Percentiles rank a stretch among this genome's conserved stretches.
phyloP scores from a whole-genome alignment of 2,113 vertebrate species.

The Gobiocypris rarus region DNA sequence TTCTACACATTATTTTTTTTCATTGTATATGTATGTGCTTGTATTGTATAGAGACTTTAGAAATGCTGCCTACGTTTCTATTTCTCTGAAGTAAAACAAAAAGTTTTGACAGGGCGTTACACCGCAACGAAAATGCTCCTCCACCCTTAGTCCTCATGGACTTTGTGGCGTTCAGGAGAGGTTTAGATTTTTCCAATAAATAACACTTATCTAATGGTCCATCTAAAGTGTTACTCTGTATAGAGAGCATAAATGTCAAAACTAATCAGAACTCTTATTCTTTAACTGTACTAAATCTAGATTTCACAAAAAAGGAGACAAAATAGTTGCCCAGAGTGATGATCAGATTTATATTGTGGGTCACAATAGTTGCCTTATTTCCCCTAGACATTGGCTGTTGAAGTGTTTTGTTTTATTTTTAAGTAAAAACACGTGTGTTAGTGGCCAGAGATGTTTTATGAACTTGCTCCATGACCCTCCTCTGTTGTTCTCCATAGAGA shows the following conservation, averaged over 20 bases:
- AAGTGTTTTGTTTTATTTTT: not conserved
- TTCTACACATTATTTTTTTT: no score
- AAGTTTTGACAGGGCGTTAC: not conserved
- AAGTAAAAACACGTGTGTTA: slow-evolving; percentile 12
- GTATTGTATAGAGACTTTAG: not conserved
- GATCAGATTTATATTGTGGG: slow-evolving; percentile 11
- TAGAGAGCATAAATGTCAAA: slow-evolving; percentile 20
- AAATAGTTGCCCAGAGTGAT: not conserved
- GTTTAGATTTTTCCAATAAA: slow-evolving; percentile 9
- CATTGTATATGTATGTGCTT: not conserved
- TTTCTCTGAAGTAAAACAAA: not conserved
- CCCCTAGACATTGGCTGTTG: not conserved
- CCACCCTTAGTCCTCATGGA: slow-evolving; percentile 28
- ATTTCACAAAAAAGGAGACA: not conserved
- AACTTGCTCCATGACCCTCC: not conserved
- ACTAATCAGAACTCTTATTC: not conserved
- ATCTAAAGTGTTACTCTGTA: not conserved
- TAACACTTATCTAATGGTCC: not conserved
- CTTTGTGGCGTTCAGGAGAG: slow-evolving; percentile 9
- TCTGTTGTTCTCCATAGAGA: not conserved
- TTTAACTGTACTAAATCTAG: not conserved
- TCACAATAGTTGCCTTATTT: slow-evolving; percentile 9
- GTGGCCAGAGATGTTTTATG: not conserved
- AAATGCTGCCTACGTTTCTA: not conserved
- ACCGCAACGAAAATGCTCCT: slow-evolving; percentile 4